Conservation (phyloP, 2,797 vertebrate genomes). For the Xenops minutus region DNA sequence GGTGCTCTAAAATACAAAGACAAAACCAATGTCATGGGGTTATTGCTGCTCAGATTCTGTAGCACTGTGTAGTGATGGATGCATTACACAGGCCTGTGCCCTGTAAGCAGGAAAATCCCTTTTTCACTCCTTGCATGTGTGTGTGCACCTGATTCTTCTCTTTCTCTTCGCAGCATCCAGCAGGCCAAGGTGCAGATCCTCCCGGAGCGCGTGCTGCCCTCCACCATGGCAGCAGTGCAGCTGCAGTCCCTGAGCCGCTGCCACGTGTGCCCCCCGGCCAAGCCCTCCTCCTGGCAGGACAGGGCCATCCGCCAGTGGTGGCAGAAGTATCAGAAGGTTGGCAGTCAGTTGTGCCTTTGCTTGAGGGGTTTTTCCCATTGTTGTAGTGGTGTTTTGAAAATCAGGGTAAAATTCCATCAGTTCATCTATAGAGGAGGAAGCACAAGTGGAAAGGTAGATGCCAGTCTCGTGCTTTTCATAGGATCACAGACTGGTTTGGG, state of each 20-base stretch:
- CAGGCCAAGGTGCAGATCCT: constrained; percentile 97
- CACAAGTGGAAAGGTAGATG: neutral
- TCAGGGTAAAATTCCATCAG: neutral
- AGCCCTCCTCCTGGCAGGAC: constrained; percentile 76
- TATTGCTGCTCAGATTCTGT: neutral
- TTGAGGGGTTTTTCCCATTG: neutral
- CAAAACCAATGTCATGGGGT: neutral
- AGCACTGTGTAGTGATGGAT: neutral
- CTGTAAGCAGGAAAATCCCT: neutral
- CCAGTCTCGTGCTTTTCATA: neutral
- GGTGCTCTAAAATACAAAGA: neutral
- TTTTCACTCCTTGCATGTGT: neutral
- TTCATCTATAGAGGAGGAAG: neutral
- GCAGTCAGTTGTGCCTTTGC: neutral
- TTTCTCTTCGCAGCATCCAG: constrained; percentile 80
- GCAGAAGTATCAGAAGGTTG: constrained; percentile 89
- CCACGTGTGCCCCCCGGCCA: constrained; percentile 76
- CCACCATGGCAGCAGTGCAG: constrained; percentile 89
- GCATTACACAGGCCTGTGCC: neutral
- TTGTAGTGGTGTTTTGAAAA: neutral
- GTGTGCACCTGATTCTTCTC: accelerated
- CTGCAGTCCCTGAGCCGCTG: constrained; percentile 82
- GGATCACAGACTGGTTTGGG: neutral
- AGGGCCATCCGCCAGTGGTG: constrained; percentile 82
- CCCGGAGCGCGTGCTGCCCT: constrained; percentile 90